Base-by-base conservation (phyloP, 2,797 vertebrate genomes). In the Malurus splendens region DNA sequence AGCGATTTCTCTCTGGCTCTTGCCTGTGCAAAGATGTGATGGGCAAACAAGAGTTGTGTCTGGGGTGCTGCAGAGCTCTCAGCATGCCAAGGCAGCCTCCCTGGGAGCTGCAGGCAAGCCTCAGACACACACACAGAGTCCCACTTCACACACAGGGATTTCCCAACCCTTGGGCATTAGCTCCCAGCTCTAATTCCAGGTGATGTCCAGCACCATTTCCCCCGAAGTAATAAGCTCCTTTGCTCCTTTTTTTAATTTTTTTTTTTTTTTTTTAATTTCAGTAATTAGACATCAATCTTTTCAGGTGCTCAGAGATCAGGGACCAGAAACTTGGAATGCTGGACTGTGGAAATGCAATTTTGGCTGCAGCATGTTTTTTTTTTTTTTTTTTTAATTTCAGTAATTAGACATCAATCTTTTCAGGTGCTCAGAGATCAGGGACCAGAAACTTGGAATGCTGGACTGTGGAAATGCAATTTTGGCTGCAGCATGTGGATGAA, bases 241-340 rank as follows among this genome's bases (percentile, higher is more conserved):
- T 2, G 50, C 14, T 68, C 33, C 38, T 51, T 5, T 2, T 8
- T 33, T 22, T 52, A 5, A 2, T 9, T 33, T 22, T 54, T 25
- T 22, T 7, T 54, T 25, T 22, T 7, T 45, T 19, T 39, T 18
- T 25, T 28, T 55, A 28, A 27, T 5, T 2, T 0, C 19, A 51
- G 25, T 23, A 73, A 62, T 22, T 28, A 39, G 30, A 60, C 14
- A 39, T 36, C 20, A 51, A 33, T n/a, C 18, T 78, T 73, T 76
- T 50, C 30, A 51, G 44, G 18, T 0, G 0, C 28, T 85, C 28
- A n/a, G 33, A 52, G 45, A 4, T 16, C 65, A 67, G 30, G 12
- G 45, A 77, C 12, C 45, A 77, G 45, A 72, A 76, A 38, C 15
- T 5, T 22, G 20, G 80, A 56, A 47, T 17, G 18, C 18, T 64